Evolutionary conservation across 2,113 vertebrate species (phyloP).

Genomic region (Rhizomys pruinosus): DNA sequence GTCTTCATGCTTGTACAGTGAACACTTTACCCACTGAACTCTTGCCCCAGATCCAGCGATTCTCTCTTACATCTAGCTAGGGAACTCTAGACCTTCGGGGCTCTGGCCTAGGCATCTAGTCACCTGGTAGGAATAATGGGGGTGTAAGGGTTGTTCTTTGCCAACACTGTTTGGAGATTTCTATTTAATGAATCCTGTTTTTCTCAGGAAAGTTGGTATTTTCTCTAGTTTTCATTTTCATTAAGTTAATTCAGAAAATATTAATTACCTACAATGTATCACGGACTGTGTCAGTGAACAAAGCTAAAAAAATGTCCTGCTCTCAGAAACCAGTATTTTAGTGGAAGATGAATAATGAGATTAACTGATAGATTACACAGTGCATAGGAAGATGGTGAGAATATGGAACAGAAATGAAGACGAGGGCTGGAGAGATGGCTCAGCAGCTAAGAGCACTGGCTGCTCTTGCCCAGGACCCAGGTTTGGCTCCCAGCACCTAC

Average conservation of each 20-base stretch:
- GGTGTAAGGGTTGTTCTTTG: not conserved
- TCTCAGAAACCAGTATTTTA: not conserved
- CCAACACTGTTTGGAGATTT: not conserved
- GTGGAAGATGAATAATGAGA: slow-evolving; percentile 17
- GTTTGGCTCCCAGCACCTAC: no score
- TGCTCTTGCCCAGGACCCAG: no score
- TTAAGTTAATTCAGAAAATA: slow-evolving; percentile 11
- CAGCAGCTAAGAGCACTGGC: no score
- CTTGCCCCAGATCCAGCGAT: not conserved
- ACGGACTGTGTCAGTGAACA: not conserved
- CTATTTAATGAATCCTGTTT: slow-evolving; percentile 25
- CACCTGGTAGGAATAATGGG: not conserved
- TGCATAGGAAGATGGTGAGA: not conserved
- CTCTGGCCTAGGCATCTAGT: not conserved
- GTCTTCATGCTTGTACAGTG: no score
- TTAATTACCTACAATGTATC: not conserved
- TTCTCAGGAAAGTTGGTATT: slow-evolving; percentile 16
- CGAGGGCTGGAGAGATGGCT: no score
- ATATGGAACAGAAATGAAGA: no score
- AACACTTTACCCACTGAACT: no score
- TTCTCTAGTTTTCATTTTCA: slow-evolving; percentile 41
- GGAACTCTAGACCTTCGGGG: not conserved
- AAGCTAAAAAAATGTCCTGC: not conserved
- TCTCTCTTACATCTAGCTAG: not conserved
- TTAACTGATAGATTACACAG: not conserved